Conservation (phyloP, 2,797 vertebrate genomes). For the Phrynocephalus guinanensis region DNA sequence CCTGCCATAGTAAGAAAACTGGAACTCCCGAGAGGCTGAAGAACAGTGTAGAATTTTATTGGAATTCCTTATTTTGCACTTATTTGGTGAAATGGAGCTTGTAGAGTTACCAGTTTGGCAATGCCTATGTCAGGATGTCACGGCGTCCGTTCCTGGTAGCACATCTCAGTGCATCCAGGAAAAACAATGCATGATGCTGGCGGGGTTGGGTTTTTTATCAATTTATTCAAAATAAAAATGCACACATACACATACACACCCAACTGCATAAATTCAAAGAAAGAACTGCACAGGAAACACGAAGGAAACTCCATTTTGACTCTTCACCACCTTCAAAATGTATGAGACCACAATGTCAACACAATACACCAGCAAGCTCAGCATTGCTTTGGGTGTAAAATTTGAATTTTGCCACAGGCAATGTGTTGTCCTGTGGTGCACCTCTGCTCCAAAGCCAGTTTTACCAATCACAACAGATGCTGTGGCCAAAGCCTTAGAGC, state of each 20-base stretch:
- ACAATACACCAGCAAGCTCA: background rate
- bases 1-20: background rate
- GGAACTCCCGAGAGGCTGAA: too few relatives aligned
- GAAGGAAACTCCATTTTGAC: background rate
- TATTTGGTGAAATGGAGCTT: background rate
- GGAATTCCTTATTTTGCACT: background rate
- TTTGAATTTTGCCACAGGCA: slow-evolving; percentile 22
- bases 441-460: background rate
- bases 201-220: background rate
- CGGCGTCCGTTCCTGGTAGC: background rate
- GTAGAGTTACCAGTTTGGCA: background rate
- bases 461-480: slow-evolving; percentile 19
- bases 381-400: slow-evolving; percentile 14
- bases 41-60: background rate
- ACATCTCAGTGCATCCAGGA: background rate
- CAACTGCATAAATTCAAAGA: background rate
- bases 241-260: background rate
- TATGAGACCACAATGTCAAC: background rate
- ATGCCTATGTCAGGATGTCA: too few relatives aligned
- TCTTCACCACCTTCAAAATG: background rate
- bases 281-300: slow-evolving; percentile 1
- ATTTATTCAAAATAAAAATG: background rate
- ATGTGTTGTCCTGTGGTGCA: slow-evolving; percentile 2
- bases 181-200: background rate
- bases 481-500: background rate